Percentiles rank a stretch among this genome's conserved stretches.
Evolutionary conservation across 2,113 vertebrate species (phyloP).

Genomic region (Eudyptes chrysolophus): DNA sequence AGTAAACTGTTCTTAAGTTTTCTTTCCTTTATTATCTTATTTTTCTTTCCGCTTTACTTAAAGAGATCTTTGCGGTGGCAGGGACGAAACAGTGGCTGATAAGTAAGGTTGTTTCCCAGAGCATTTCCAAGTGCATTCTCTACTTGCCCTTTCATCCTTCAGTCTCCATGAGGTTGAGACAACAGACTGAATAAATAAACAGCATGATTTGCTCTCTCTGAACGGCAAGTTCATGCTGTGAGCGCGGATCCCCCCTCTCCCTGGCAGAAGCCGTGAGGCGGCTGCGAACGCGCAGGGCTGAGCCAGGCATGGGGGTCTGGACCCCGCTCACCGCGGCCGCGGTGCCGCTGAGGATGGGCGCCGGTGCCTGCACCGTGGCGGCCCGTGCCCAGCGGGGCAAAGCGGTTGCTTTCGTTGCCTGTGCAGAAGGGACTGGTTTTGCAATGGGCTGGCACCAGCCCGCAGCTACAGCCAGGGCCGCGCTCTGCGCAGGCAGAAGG

Average conservation of each 20-base stretch:
- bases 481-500: not conserved
- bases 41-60: not conserved
- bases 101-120: not conserved
- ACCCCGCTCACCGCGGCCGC: too few relatives aligned
- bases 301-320: fast-evolving
- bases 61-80: not conserved
- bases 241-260: fast-evolving
- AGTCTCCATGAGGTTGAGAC: fast-evolving
- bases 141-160: not conserved
- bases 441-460: not conserved
- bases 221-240: fast-evolving
- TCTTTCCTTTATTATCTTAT: not conserved
- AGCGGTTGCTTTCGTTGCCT: too few relatives aligned
- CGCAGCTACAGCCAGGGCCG: fast-evolving
- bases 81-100: not conserved
- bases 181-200: not conserved
- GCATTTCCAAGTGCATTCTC: not conserved
- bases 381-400: not conserved
- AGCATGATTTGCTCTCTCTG: fast-evolving
- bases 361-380: fast-evolving
- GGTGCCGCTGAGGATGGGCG: not conserved
- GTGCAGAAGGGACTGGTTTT: too few relatives aligned
- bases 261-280: not conserved
- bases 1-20: not conserved
- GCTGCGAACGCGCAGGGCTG: not conserved